phyloP scores from a whole-genome alignment of 2,113 vertebrate species.

The Dolichotis patagonum region DNA sequence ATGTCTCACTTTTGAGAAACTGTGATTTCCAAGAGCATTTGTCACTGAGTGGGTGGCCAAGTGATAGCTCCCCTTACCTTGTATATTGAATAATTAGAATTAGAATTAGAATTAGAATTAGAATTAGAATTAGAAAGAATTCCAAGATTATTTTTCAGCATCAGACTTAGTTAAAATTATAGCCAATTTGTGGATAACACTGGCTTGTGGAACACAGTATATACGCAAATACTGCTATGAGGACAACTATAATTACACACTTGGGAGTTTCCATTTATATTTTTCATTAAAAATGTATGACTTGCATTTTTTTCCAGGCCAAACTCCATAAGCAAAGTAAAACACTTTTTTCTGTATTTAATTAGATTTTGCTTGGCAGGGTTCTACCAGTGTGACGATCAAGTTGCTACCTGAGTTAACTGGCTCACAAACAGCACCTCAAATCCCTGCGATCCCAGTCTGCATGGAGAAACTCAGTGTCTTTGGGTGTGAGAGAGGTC shows the following conservation, averaged over 20 bases:
- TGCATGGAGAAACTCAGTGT: accelerated
- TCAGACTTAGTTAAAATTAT: neutral
- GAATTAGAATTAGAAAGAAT: neutral
- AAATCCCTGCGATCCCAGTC: neutral
- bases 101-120: neutral
- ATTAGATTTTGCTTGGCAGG: too few species aligned
- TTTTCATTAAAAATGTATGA: neutral
- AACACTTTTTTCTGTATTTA: neutral
- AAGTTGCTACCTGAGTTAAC: neutral
- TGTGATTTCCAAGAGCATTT: neutral
- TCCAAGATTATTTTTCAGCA: neutral
- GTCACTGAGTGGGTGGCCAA: neutral
- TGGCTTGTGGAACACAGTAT: neutral
- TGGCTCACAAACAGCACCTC: neutral
- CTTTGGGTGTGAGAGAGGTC: neutral
- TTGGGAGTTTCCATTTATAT: neutral
- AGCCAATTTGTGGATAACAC: neutral
- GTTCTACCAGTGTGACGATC: neutral
- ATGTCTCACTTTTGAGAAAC: neutral
- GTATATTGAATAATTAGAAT: neutral
- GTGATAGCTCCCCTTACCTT: neutral
- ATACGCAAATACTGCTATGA: neutral
- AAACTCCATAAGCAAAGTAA: neutral
- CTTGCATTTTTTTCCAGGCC: neutral
- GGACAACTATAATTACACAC: neutral